Evolutionary conservation across 2,797 vertebrate species (phyloP).

Genomic region (Steatocranus sp.): DNA sequence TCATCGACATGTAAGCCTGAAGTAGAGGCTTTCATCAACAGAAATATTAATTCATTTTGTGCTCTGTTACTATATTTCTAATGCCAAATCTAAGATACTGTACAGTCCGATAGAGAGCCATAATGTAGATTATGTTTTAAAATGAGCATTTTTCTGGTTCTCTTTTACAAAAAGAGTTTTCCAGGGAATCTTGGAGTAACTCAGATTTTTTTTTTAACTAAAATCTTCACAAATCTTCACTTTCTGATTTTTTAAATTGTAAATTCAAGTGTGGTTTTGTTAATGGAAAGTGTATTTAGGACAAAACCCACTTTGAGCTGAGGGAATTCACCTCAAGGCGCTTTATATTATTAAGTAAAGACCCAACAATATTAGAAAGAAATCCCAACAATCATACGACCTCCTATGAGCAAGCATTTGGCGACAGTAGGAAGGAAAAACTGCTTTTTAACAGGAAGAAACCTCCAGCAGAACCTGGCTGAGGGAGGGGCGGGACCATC

Average conservation of each 20-base stretch:
- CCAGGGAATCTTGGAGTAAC: accelerated
- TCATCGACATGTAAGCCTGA: background rate
- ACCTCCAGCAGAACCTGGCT: background rate
- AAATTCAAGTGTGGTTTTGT: background rate
- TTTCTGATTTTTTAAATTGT: background rate
- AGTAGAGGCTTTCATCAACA: background rate
- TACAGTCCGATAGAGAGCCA: accelerated
- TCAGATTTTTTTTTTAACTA: background rate
- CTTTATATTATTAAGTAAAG: background rate
- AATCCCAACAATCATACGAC: background rate
- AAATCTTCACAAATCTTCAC: background rate
- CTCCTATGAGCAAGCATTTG: accelerated
- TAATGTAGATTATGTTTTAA: background rate
- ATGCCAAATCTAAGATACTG: background rate
- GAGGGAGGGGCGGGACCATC: background rate
- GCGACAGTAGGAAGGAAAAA: background rate
- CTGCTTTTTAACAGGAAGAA: background rate
- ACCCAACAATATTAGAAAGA: background rate
- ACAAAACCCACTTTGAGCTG: background rate
- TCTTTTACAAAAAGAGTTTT: background rate
- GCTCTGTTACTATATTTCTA: background rate
- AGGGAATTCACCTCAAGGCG: background rate
- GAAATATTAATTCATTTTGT: background rate
- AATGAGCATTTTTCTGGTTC: background rate
- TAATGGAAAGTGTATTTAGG: background rate